Percentiles rank a stretch among this genome's conserved stretches.
Evolutionary conservation across 2,797 vertebrate genomes (phyloP).

Genomic region (Diceros bicornis): DNA sequence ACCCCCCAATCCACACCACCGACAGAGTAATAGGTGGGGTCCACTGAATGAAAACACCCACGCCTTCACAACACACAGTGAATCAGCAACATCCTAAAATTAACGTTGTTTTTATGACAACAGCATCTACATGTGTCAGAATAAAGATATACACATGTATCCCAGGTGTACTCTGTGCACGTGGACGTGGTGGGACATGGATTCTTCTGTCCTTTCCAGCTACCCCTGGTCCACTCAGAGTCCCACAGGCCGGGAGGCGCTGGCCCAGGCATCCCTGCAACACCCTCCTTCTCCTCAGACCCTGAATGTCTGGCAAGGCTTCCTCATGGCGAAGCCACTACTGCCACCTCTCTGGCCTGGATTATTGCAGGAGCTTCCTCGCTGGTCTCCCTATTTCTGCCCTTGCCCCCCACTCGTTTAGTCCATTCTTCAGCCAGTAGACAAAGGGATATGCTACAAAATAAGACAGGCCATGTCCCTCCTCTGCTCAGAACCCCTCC

Average conservation of each 20-base stretch:
- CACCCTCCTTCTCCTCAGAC: neutral
- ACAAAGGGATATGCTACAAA: neutral
- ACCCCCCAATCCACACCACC: neutral
- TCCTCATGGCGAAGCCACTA: neutral
- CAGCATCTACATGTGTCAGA: neutral
- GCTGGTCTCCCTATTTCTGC: neutral
- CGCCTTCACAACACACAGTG: neutral
- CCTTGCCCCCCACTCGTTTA: neutral
- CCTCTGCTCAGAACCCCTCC: neutral
- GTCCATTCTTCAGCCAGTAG: neutral
- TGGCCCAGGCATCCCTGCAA: neutral
- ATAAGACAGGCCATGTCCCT: neutral
- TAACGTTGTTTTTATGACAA: neutral
- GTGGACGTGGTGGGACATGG: too few relatives aligned
- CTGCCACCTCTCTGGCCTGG: neutral
- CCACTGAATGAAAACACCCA: neutral
- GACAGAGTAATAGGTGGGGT: neutral
- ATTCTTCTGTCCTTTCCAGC: neutral
- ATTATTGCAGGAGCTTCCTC: neutral
- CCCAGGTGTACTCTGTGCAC: neutral
- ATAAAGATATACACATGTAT: neutral
- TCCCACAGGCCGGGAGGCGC: neutral
- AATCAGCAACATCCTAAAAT: neutral
- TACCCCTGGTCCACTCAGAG: neutral
- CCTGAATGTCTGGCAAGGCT: neutral